Conservation (phyloP, 2,797 vertebrate genomes). For the Spondyliosoma cantharus region DNA sequence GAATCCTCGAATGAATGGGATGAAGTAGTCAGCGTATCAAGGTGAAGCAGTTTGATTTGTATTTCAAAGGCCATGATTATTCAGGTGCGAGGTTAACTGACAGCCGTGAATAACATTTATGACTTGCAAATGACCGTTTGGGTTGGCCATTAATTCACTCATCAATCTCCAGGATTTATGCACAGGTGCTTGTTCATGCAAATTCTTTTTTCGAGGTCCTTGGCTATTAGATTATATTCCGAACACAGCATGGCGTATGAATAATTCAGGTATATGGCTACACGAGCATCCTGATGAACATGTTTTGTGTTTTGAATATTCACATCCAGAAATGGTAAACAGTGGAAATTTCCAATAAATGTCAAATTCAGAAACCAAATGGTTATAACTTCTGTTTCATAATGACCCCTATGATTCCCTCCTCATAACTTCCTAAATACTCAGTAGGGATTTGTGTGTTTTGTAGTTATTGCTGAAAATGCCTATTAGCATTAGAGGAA, state of each 20-base stretch:
- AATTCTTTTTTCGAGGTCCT: slow-evolving; percentile 71
- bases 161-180: slow-evolving; percentile 82
- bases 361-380: slow-evolving; percentile 20
- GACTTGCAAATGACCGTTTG: slow-evolving; percentile 83
- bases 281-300: slow-evolving; percentile 73
- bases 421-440: not conserved
- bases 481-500: not conserved
- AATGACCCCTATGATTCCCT: not conserved
- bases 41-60: slow-evolving; percentile 80
- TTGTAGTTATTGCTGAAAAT: not conserved
- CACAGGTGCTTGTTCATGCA: slow-evolving; percentile 84
- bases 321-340: slow-evolving; percentile 52
- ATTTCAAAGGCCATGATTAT: slow-evolving; percentile 81
- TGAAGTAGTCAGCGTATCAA: slow-evolving; percentile 69
- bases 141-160: slow-evolving; percentile 78
- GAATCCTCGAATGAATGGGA: slow-evolving; percentile 64
- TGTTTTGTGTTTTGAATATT: slow-evolving; percentile 69
- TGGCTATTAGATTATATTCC: slow-evolving; percentile 77
- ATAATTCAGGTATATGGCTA: slow-evolving; percentile 79
- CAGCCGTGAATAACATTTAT: slow-evolving; percentile 80
- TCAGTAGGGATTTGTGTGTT: not conserved
- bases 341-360: slow-evolving; percentile 52
- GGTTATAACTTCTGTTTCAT: slow-evolving; percentile 19
- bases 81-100: slow-evolving; percentile 80
- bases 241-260: slow-evolving; percentile 71